Percentiles rank a stretch among this genome's conserved stretches.
Conservation (phyloP, 2,113 vertebrate genomes). For the Rynchops niger region DNA sequence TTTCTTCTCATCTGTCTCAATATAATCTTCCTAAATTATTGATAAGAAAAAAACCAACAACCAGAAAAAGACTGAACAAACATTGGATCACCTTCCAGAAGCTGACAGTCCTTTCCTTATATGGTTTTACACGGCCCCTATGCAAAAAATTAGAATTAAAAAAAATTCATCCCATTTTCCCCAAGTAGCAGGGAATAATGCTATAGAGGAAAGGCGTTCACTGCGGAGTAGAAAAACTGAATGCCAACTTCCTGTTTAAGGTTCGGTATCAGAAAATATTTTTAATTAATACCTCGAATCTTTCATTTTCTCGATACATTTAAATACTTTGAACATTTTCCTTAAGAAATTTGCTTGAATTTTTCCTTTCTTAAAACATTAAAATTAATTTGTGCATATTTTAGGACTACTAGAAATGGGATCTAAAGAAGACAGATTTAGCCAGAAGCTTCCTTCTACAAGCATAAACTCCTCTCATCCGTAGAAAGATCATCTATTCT, state of each 20-base stretch:
- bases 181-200: neutral
- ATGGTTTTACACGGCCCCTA: neutral
- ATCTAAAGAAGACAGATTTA: neutral
- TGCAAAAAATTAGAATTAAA: neutral
- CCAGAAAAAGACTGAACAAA: neutral
- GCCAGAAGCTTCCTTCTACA: neutral
- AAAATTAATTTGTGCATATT: neutral
- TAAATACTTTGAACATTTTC: neutral
- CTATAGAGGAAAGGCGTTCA: neutral
- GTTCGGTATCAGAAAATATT: neutral
- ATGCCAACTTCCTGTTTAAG: neutral
- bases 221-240: neutral
- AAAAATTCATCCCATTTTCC: neutral
- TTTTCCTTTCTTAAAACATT: neutral
- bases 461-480: neutral
- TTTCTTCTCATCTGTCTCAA: conserved; percentile 91
- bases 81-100: neutral
- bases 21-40: conserved; percentile 89
- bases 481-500: neutral
- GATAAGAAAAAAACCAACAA: neutral
- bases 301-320: neutral
- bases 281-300: neutral
- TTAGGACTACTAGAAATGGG: neutral
- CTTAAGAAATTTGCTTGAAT: neutral
- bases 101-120: neutral